Evolutionary conservation across 1,140 invertebrate genomes (phyloP).

Genomic region (Drosophila mojavensis): DNA sequence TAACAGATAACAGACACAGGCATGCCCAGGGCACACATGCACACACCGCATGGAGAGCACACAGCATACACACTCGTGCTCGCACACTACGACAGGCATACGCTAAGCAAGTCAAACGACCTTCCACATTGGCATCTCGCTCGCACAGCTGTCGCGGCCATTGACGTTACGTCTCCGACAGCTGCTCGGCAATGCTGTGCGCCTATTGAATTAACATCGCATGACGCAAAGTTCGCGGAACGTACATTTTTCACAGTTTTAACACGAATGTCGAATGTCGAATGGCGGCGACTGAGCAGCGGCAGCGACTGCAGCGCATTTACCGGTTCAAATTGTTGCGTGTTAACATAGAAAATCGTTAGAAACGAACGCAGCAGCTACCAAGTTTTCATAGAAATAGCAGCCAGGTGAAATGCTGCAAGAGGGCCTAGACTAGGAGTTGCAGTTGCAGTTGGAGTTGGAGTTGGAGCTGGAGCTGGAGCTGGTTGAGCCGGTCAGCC

Average conservation of each 20-base stretch:
- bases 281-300: not conserved
- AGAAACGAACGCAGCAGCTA: conserved; percentile 71
- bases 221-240: conserved; percentile 80
- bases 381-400: conserved; percentile 82
- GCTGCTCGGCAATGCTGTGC: conserved; percentile 44
- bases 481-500: not conserved
- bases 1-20: conserved; percentile 50
- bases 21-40: not conserved
- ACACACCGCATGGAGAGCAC: not conserved
- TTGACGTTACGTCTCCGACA: conserved; percentile 68
- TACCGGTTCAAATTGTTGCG: conserved; percentile 21
- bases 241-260: conserved; percentile 67
- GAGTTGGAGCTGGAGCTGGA: conserved; percentile 14
- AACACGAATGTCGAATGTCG: conserved; percentile 25
- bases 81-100: not conserved
- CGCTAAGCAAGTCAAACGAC: conserved; percentile 45
- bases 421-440: conserved; percentile 18
- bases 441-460: conserved; percentile 11
- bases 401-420: conserved; percentile 30
- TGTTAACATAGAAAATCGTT: conserved; percentile 78
- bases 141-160: conserved; percentile 38
- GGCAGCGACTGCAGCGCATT: conserved; percentile 8
- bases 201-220: conserved; percentile 80
- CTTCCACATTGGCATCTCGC: conserved; percentile 55
- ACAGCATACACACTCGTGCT: not conserved